Evolutionary conservation across 2,888 invertebrate genomes (phyloP).

Genomic region (Phytoseiulus persimilis): DNA sequence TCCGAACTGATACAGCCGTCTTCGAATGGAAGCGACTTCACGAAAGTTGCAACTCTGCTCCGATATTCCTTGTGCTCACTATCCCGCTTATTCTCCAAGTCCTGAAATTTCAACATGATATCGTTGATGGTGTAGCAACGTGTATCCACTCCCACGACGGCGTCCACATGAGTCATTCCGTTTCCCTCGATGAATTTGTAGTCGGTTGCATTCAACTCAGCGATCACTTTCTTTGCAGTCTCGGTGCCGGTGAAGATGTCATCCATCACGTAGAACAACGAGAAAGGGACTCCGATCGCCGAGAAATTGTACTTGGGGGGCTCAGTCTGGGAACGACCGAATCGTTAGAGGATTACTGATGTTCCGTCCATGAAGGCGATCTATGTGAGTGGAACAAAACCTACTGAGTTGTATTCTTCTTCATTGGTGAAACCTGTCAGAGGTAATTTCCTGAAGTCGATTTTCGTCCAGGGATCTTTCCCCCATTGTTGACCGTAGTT

Average conservation of each 20-base stretch:
- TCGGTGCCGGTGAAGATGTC: neutral
- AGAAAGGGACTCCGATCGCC: neutral
- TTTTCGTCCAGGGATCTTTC: conserved; percentile 7
- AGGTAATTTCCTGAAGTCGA: neutral
- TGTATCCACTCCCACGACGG: neutral
- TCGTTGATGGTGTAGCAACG: neutral
- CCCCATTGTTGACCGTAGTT: neutral
- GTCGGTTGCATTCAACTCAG: neutral
- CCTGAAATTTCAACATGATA: neutral
- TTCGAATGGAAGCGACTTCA: neutral
- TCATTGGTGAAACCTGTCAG: neutral
- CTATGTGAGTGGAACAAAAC: neutral
- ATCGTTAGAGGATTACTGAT: neutral
- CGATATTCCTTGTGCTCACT: neutral
- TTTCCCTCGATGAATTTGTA: neutral
- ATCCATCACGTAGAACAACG: neutral
- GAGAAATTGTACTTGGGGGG: neutral
- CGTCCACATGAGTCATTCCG: neutral
- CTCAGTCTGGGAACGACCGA: neutral
- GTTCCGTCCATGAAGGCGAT: no score
- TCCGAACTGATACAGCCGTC: no score
- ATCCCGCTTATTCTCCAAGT: neutral
- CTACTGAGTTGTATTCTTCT: neutral
- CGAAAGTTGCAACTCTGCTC: neutral
- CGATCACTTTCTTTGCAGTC: neutral